Evolutionary conservation across 1,140 invertebrate genomes (phyloP).

Genomic region (Neuroterus valhalla): DNA sequence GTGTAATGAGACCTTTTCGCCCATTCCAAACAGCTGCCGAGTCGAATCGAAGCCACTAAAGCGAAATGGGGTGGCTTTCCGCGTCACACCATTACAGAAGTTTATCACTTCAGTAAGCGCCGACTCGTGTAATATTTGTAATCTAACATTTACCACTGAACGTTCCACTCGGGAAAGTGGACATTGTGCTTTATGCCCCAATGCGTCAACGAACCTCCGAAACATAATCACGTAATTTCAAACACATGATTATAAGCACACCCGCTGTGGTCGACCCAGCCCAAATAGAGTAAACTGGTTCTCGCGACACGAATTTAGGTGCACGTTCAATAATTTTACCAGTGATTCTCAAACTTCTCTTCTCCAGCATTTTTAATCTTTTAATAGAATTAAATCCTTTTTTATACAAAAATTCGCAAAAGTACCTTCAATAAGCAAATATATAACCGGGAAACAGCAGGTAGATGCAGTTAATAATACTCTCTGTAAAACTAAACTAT

Average conservation of each 20-base stretch:
- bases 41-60: background rate
- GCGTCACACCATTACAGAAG: slow-evolving; percentile 25
- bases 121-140: slow-evolving; percentile 22
- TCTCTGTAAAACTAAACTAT: no score
- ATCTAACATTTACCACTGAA: slow-evolving; percentile 23
- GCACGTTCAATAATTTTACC: slow-evolving; percentile 7
- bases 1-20: background rate
- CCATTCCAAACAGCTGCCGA: slow-evolving; percentile 8
- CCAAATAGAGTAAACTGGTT: slow-evolving; percentile 7
- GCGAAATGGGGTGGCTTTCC: slow-evolving; percentile 4
- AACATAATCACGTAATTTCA: slow-evolving; percentile 26
- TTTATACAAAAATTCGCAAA: no score
- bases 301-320: slow-evolving; percentile 12
- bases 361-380: background rate
- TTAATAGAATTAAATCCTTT: no score
- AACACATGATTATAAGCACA: slow-evolving; percentile 26
- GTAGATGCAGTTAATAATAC: no score
- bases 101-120: slow-evolving; percentile 8
- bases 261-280: slow-evolving; percentile 12
- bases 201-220: background rate
- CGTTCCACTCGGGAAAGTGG: slow-evolving; percentile 3
- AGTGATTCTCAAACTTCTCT: slow-evolving; percentile 14
- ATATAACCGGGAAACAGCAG: no score
- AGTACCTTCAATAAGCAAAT: no score
- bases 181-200: slow-evolving; percentile 18